Conservation (phyloP, 92 coral and sea anemone genomes). For the Muricea muricata region DNA sequence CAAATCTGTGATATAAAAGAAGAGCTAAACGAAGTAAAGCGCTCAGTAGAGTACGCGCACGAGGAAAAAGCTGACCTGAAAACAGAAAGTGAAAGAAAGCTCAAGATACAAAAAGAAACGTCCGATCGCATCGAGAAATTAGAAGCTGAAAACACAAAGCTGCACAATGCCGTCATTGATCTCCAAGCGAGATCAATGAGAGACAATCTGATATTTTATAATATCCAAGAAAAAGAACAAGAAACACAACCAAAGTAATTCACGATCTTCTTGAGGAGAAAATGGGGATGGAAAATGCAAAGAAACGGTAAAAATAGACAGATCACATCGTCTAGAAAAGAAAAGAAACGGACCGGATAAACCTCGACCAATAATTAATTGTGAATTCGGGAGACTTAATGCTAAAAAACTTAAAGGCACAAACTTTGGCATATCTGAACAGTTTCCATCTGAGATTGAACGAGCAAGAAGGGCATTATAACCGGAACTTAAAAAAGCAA, state of each 20-base stretch:
- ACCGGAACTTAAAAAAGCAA: slow-evolving; percentile 43
- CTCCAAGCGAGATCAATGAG: slow-evolving; percentile 36
- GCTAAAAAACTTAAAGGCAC: slow-evolving; percentile 54
- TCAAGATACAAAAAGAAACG: neutral
- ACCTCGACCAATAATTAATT: slow-evolving; percentile 48
- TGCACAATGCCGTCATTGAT: slow-evolving; percentile 13
- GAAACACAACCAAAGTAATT: slow-evolving; percentile 15
- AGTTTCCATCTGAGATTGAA: slow-evolving; percentile 62
- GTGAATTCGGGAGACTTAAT: neutral
- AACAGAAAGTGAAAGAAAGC: neutral
- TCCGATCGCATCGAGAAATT: neutral
- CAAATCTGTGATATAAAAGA: neutral
- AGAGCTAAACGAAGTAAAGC: neutral
- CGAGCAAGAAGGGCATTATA: slow-evolving; percentile 45
- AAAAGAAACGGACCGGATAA: neutral
- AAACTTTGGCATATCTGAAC: slow-evolving; percentile 54
- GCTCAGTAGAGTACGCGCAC: neutral
- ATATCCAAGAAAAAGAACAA: neutral
- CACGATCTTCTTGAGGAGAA: slow-evolving; percentile 17
- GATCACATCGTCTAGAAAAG: slow-evolving; percentile 30
- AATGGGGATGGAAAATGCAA: neutral
- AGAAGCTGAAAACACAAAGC: neutral
- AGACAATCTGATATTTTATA: slow-evolving; percentile 24
- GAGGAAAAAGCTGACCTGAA: slow-evolving; percentile 2
- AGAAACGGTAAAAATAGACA: slow-evolving; percentile 10